Evolutionary conservation across 2,797 vertebrate genomes (phyloP).

Genomic region (Xiphophorus birchmanni): DNA sequence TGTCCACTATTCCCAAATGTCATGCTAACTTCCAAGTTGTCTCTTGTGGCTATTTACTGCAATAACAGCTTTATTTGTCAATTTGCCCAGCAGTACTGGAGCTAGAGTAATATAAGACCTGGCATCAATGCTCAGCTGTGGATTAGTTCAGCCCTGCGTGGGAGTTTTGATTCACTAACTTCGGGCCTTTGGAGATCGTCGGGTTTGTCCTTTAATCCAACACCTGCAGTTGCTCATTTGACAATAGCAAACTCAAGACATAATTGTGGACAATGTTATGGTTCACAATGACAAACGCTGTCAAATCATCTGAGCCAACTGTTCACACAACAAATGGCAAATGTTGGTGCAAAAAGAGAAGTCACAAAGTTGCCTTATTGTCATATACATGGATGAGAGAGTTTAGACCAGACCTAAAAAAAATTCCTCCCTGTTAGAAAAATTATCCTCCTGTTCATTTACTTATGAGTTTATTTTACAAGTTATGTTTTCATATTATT

Average conservation of each 20-base stretch:
- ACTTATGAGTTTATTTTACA: too few relatives aligned
- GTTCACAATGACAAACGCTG: not conserved
- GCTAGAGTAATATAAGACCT: constrained; percentile 3
- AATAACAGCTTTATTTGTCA: constrained; percentile 7
- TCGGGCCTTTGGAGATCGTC: not conserved
- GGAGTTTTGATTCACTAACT: constrained; percentile 10
- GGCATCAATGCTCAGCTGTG: not conserved
- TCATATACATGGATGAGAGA: too few relatives aligned
- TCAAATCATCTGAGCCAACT: not conserved
- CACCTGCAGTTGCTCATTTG: not conserved
- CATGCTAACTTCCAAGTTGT: constrained; percentile 1
- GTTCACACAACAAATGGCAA: constrained; percentile 11
- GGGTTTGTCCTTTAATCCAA: constrained; percentile 2
- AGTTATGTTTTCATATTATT: too few relatives aligned
- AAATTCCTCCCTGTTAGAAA: too few relatives aligned
- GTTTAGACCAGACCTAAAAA: too few relatives aligned
- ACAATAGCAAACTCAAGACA: constrained; percentile 11
- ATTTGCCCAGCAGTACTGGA: not conserved
- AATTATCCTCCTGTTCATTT: too few relatives aligned
- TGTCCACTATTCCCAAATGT: constrained; percentile 5
- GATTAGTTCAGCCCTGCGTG: not conserved
- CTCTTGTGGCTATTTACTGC: not conserved
- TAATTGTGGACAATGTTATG: not conserved
- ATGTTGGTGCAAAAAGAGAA: constrained; percentile 7
- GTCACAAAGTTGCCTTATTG: too few relatives aligned